Conservation (phyloP, 2,888 invertebrate genomes). For the Hydriomena furcata region DNA sequence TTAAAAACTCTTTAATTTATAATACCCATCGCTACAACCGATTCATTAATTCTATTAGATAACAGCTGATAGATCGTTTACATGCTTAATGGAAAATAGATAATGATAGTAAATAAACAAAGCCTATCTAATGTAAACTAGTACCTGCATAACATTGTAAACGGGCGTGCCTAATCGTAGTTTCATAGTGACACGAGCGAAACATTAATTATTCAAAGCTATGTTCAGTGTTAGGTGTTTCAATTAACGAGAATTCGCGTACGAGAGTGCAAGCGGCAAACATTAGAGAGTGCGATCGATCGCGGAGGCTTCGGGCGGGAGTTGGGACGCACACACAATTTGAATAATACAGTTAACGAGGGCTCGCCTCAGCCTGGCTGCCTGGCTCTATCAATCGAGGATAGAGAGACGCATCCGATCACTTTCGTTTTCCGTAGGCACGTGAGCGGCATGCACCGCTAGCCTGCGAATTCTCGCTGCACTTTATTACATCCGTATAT, state of each 20-base stretch:
- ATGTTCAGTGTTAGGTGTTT: conserved; percentile 46
- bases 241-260: conserved; percentile 50
- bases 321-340: conserved; percentile 60
- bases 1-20: background rate
- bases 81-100: conserved; percentile 6
- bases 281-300: conserved; percentile 62
- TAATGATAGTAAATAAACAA: conserved; percentile 25
- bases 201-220: conserved; percentile 42
- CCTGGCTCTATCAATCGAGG: conserved; percentile 70
- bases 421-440: conserved; percentile 77
- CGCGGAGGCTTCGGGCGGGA: conserved; percentile 41
- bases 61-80: conserved; percentile 9
- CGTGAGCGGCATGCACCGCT: conserved; percentile 76
- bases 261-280: conserved; percentile 58
- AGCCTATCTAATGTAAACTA: conserved; percentile 22
- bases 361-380: conserved; percentile 67
- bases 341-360: conserved; percentile 78
- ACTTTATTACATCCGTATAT: conserved; percentile 80
- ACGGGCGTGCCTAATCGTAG: conserved; percentile 34
- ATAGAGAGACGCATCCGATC: conserved; percentile 76
- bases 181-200: conserved; percentile 31
- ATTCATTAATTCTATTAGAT: background rate
- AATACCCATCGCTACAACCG: background rate
- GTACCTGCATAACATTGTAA: conserved; percentile 32
- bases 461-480: conserved; percentile 77